Percentiles rank a stretch among this genome's conserved stretches.
These are phyloP conservation scores for Elegia similella DNA, from an alignment of 2,888 invertebrate species.

Conservation along the genomic window DNA sequence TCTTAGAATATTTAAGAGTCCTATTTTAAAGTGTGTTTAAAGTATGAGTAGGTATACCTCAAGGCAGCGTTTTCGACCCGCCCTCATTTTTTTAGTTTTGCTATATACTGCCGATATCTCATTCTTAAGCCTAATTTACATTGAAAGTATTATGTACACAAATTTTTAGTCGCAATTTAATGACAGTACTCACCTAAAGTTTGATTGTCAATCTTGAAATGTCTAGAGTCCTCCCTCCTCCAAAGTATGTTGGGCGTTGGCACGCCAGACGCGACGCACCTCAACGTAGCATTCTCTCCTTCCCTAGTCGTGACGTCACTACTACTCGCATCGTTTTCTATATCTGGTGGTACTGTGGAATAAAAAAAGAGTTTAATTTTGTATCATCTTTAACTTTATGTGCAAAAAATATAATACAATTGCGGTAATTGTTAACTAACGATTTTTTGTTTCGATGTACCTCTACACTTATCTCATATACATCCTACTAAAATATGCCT, in stretches of 20 bases:
- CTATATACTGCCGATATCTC: no score
- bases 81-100: no score
- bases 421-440: not conserved
- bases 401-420: not conserved
- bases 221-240: slow-evolving; percentile 88
- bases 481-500: no score
- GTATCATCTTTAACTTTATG: not conserved
- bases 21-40: no score
- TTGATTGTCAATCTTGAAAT: slow-evolving; percentile 75
- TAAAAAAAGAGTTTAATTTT: not conserved
- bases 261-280: slow-evolving; percentile 90
- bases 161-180: no score
- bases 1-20: no score
- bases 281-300: slow-evolving; percentile 88
- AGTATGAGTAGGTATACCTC: no score
- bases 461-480: no score
- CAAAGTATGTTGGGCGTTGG: slow-evolving; percentile 90
- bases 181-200: slow-evolving; percentile 61
- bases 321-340: slow-evolving; percentile 88
- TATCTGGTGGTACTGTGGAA: slow-evolving; percentile 87
- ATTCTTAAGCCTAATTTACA: no score
- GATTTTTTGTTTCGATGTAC: not conserved
- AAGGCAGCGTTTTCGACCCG: no score
- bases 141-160: no score
- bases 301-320: slow-evolving; percentile 90